phyloP scores from a whole-genome alignment of 2,113 vertebrate species.

The Lichenostomus cassidix region DNA sequence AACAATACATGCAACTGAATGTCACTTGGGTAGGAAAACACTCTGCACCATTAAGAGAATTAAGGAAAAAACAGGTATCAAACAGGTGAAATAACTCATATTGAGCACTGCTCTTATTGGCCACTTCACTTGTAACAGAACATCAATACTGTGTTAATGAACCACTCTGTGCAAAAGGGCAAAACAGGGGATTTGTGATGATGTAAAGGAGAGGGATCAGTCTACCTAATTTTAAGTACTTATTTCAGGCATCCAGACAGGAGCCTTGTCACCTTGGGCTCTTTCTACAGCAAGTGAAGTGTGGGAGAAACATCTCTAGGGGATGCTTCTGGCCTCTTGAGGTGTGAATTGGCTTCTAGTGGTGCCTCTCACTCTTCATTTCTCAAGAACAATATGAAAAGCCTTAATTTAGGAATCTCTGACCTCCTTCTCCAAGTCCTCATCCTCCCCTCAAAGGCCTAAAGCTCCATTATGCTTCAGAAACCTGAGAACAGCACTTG shows the following conservation, averaged over 20 bases:
- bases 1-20: neutral
- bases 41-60: neutral
- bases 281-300: neutral
- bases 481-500: neutral
- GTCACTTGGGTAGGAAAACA: slow-evolving; percentile 5
- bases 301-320: neutral
- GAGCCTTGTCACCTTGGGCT: neutral
- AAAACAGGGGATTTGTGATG: neutral
- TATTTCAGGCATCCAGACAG: neutral
- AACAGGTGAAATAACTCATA: slow-evolving; percentile 10
- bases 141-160: slow-evolving; percentile 1
- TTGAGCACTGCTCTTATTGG: neutral
- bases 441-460: neutral
- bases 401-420: neutral
- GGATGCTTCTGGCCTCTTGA: neutral
- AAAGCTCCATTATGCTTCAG: neutral
- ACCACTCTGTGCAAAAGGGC: neutral
- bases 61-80: neutral
- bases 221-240: neutral
- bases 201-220: neutral
- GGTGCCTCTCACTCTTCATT: neutral
- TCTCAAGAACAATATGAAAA: slow-evolving; percentile 16
- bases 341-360: neutral
- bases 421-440: neutral
- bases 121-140: neutral